Base-by-base conservation (phyloP, 2,888 invertebrate species). In the Smittia sp. region DNA sequence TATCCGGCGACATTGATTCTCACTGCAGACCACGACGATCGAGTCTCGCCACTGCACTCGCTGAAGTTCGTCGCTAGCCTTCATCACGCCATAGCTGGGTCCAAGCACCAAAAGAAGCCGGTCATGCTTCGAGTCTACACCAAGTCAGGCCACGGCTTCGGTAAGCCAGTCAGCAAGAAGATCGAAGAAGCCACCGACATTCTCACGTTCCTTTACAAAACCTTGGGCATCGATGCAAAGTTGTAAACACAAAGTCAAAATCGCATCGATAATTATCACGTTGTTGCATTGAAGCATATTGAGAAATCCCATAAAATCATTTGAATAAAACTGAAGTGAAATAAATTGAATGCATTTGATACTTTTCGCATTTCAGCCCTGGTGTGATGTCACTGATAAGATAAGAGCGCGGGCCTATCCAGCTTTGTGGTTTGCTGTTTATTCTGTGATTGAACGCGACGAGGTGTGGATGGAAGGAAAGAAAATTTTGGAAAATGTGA, bases 11-110 rank as follows among this genome's bases (percentile, higher is more conserved):
- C 91, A 20, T 84, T 99, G 76, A 86, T 98, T 75, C 84, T 96
- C 77, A 98, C 98, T n/a, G 98, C 95, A 20, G 98, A 98, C 85
- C 98, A 98, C 83, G 98, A 98, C 84, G 98, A 98, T 85, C 89
- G 98, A 77, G 98, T 99, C 76, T 98, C 98, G 76, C 98, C 98
- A 68, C 86, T 96, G 76, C 99, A 99, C 85, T 96, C 97, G 75
- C 87, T 98, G 65, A 99, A 99, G 84, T 94, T 92, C 83, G 91
- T 94, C 75, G 97, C 98, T 1, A 88, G 92, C 78, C 84, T 99
- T 75, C 98, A 99, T 80, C 85, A 93, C 79, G 86, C 85, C 54
- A 80, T 92, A 15, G 89, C 88, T 54, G 80, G 81, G 74, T 79
- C 86, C 2, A 79, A 85, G 4, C 83, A 85, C 76, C 94, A 96